Evolutionary conservation across 2,888 invertebrate genomes (phyloP).

Genomic region (Amiota minor): DNA sequence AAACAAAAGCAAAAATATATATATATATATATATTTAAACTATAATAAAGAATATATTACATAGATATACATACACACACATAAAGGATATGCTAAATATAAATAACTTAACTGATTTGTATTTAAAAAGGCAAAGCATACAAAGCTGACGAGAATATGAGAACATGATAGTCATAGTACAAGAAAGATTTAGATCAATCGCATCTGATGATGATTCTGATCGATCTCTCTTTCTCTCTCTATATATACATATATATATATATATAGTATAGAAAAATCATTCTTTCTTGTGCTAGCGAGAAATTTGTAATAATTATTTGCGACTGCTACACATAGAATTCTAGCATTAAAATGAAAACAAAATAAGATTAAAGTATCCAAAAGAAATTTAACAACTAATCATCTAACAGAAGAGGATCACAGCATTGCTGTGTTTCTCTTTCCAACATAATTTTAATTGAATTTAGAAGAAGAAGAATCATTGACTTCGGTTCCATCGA

Average conservation of each 20-base stretch:
- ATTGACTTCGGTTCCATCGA: too few species aligned
- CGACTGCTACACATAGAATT: constrained; percentile 52
- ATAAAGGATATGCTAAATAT: background rate
- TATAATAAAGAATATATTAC: constrained; percentile 10
- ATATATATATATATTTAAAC: constrained; percentile 36
- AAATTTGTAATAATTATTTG: constrained; percentile 58
- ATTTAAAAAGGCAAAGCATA: constrained; percentile 37
- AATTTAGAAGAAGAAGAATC: too few species aligned
- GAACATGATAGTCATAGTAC: constrained; percentile 56
- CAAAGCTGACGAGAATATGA: constrained; percentile 25
- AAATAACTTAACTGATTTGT: constrained; percentile 16
- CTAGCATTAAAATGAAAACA: constrained; percentile 12
- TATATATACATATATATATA: too few species aligned
- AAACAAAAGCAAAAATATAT: constrained; percentile 28
- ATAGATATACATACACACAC: constrained; percentile 35
- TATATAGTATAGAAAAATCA: too few species aligned
- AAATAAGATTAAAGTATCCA: constrained; percentile 21
- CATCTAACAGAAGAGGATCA: too few species aligned
- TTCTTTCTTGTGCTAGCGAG: constrained; percentile 31
- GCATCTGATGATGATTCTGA: constrained; percentile 34
- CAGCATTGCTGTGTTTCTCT: too few species aligned
- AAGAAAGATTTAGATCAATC: constrained; percentile 29
- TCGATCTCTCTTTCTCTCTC: too few species aligned
- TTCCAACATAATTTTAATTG: too few species aligned
- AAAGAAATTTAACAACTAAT: too few species aligned